Evolutionary conservation across 2,797 vertebrate genomes (phyloP).

Genomic region (Propithecus perrieri): DNA sequence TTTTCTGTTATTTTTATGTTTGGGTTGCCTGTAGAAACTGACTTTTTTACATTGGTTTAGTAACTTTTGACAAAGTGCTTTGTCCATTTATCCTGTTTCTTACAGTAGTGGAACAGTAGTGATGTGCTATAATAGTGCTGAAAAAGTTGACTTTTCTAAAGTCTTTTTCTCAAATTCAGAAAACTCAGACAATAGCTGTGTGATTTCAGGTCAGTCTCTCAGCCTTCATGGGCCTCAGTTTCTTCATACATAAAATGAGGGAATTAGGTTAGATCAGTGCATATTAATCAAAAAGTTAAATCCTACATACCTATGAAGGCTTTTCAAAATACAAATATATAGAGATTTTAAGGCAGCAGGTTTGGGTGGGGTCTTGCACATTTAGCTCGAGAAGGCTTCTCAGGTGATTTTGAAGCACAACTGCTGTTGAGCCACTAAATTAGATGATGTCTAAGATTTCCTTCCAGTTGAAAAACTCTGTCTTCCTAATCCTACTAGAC

Average conservation of each 20-base stretch:
- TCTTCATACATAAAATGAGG: background rate
- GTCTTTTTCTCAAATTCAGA: background rate
- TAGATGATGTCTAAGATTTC: background rate
- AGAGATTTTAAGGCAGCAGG: background rate
- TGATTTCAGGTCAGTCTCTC: background rate
- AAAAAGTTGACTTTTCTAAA: background rate
- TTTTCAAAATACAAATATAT: background rate
- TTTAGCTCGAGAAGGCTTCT: background rate
- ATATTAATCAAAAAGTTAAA: background rate
- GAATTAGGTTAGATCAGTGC: background rate
- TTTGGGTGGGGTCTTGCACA: background rate
- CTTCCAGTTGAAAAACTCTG: background rate
- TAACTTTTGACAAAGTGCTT: background rate
- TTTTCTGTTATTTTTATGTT: background rate
- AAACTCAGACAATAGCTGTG: background rate
- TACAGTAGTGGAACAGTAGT: background rate
- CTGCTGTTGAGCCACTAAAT: background rate
- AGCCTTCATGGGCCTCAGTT: background rate
- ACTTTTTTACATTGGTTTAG: background rate
- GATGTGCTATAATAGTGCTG: background rate
- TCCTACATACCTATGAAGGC: background rate
- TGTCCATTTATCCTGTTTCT: background rate
- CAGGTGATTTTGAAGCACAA: background rate
- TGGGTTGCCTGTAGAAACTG: background rate
- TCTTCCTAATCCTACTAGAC: background rate